phyloP scores from a whole-genome alignment of 2,888 invertebrate species.

The Epinotia demarniana region DNA sequence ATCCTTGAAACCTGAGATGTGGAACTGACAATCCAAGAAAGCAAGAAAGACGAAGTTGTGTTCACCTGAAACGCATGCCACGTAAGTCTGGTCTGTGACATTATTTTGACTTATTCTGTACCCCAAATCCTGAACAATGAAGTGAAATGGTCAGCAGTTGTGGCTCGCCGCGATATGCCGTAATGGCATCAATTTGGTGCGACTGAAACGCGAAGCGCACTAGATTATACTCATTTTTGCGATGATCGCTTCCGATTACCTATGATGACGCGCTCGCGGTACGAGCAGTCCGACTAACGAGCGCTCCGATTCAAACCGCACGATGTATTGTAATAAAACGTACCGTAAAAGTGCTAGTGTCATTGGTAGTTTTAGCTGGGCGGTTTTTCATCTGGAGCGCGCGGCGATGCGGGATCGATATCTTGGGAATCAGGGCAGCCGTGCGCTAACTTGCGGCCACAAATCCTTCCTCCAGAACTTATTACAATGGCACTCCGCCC shows the following conservation, averaged over 20 bases:
- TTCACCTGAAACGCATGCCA: not conserved
- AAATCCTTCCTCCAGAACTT: conserved; percentile 74
- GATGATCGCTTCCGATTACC: conserved; percentile 81
- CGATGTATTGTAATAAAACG: conserved; percentile 32
- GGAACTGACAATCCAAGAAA: not conserved
- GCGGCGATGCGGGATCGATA: conserved; percentile 72
- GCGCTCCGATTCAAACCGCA: conserved; percentile 12
- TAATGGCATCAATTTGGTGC: conserved; percentile 77
- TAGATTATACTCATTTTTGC: conserved; percentile 79
- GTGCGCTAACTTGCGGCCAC: conserved; percentile 71
- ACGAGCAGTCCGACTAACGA: conserved; percentile 55
- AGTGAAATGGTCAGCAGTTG: conserved; percentile 66
- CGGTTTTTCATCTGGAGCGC: conserved; percentile 66
- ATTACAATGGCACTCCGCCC: conserved; percentile 67
- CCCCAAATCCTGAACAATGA: conserved; percentile 42
- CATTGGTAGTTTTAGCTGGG: conserved; percentile 43
- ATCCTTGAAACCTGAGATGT: conserved; percentile 2
- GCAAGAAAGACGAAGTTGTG: not conserved
- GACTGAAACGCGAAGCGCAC: conserved; percentile 72
- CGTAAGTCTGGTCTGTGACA: not conserved
- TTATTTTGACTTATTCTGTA: not conserved
- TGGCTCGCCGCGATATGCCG: conserved; percentile 66
- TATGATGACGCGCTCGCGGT: conserved; percentile 68
- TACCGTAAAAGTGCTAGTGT: conserved; percentile 26
- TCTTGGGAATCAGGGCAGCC: conserved; percentile 74